These are phyloP conservation scores for Oppia nitens DNA, from an alignment of 1,140 invertebrate species.

Conservation along the genomic window DNA sequence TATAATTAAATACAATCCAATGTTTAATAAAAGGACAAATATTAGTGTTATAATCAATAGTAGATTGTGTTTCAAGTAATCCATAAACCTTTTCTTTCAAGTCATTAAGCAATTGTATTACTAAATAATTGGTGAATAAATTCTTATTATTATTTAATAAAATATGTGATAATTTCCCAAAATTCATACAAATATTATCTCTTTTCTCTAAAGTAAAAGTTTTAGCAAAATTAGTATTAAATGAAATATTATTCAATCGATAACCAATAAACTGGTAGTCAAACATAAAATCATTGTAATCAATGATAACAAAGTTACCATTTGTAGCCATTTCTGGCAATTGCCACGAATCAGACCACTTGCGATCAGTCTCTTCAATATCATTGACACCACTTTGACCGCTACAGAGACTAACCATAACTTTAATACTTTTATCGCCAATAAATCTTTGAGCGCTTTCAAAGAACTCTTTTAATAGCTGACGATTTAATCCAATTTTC, in stretches of 20 bases:
- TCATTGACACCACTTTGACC: background rate
- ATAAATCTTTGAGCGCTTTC: background rate
- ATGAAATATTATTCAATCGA: background rate
- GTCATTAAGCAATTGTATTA: background rate
- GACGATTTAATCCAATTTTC: background rate
- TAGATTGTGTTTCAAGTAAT: background rate
- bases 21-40: background rate
- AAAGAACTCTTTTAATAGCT: background rate
- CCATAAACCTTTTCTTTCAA: background rate
- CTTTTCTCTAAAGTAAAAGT: background rate
- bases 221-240: background rate
- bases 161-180: background rate
- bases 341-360: background rate
- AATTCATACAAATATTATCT: background rate
- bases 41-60: background rate
- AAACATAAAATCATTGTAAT: background rate
- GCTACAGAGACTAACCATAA: background rate
- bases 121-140: background rate
- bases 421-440: background rate
- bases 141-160: background rate
- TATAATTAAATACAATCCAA: background rate
- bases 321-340: background rate
- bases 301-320: background rate
- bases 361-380: background rate
- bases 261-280: background rate